Evolutionary conservation across 1,140 invertebrate species (phyloP), one percentile per base, ranked within the genome.

Genomic region (Adelges cooleyi): DNA sequence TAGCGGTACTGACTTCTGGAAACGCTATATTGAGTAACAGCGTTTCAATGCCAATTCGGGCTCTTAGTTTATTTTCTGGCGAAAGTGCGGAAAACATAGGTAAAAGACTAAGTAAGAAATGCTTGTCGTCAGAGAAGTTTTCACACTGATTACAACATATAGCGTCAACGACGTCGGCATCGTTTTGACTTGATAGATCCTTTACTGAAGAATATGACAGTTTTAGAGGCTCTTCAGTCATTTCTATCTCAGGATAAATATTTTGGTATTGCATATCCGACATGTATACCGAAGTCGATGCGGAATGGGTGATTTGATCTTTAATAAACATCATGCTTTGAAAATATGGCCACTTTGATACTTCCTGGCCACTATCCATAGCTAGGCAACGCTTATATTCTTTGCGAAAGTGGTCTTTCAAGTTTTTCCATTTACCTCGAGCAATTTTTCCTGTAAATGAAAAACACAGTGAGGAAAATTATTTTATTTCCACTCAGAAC

Each of bases 381-480:
- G 10, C 13, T 38, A 46, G 18, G 18, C 54, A 59, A 17, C 54
- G 29, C 27, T 59, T 59, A 23, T 59, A 59, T 10, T 59, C 54
- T 29, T 59, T 59, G 20, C 54, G 54, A n/a, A 59, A 59, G 27
- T 59, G 54, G 4, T 59, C 54, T 40, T 59, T 59, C 18, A 59
- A 44, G 13, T 59, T 59, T 27, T 59, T 59, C 54, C 54, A 59
- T 44, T 59, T 59, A 13, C 38, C 54, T 0, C 54, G 40, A 3
- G 23, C 40, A 29, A 23, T 22, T 42, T 59, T 59, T 17, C 54
- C 54, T 59, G 4, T 18, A 59, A 59, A 20, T 6, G 11, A 6
- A 6, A 33, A 33, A 33, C 29, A 11, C 11, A 33, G n/a, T n/a
- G n/a, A n/a, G n/a, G n/a, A n/a, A n/a, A n/a, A n/a, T n/a, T n/a